These are phyloP conservation scores for Willisornis vidua DNA, from an alignment of 2,113 vertebrate species.

Conservation along the genomic window DNA sequence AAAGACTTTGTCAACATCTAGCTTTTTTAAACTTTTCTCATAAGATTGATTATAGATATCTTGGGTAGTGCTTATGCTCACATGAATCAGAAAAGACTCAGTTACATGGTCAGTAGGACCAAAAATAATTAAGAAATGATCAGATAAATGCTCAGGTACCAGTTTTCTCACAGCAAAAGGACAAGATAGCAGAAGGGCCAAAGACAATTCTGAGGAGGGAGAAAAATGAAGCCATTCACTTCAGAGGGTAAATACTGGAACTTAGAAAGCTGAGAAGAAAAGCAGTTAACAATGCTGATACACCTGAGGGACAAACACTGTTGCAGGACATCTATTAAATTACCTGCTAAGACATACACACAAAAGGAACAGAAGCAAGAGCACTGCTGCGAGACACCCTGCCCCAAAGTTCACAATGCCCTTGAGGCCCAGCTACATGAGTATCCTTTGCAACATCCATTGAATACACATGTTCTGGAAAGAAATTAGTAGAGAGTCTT, in stretches of 20 bases:
- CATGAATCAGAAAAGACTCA: background rate
- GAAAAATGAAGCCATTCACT: background rate
- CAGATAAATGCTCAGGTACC: background rate
- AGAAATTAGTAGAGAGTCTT: background rate
- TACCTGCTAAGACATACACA: background rate
- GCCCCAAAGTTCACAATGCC: too few relatives aligned
- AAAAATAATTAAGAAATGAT: background rate
- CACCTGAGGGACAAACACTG: background rate
- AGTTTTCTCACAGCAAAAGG: background rate
- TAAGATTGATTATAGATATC: background rate
- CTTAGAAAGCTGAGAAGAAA: background rate
- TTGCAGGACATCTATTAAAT: background rate
- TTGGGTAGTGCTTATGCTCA: background rate
- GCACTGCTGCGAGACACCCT: background rate
- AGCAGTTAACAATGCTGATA: background rate
- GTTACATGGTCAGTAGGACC: background rate
- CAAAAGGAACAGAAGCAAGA: background rate
- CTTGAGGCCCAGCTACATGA: fast-evolving
- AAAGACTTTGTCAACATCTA: background rate
- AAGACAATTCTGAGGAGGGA: background rate
- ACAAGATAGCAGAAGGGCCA: background rate
- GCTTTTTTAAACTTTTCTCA: background rate
- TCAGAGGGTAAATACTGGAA: background rate
- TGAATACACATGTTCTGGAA: background rate
- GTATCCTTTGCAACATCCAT: background rate